Base-by-base conservation (phyloP, 2,888 invertebrate species). In the Theristus sp. region DNA sequence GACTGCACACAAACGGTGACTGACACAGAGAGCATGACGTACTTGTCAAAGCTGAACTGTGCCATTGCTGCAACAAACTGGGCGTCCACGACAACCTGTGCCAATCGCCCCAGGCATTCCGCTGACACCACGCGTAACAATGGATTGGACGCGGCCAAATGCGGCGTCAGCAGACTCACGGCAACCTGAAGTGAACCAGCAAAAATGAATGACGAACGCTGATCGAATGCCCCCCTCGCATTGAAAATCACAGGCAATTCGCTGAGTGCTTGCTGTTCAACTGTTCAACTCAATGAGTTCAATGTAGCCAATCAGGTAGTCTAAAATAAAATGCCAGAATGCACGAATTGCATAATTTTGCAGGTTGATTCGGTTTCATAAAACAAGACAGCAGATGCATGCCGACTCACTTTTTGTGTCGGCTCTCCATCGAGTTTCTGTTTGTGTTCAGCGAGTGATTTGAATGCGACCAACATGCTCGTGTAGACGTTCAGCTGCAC, bases 401-500 rank as follows among this genome's bases (percentile, higher is more conserved):
- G 10, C 61, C n/a, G 20, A 53, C 29, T 64, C 29, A 56, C 60
- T 54, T 67, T 64, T 49, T 69, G 68, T 13, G 68, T 57, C 10
- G 64, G 61, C 29, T 67, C 67, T 24, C 67, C 67, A 29, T 71
- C 68, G 17, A 67, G 52, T 29, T 62, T 62, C 28, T 31, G 61
- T 57, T 66, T 62, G 58, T 63, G 62, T 38, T 68, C 68, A 22
- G 67, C 64, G 30, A 68, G 58, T 1, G 66, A 62, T 73, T 89
- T 85, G 68, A 96, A 77, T 0, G 93, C 91, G 67, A 88, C 83
- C 58, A 96, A 76, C 29, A 96, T 78, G 0, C 94, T 91, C 0
- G 93, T 89, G 74, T 93, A 89, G 59, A 96, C 87, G 75, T 98
- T 98, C 78, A 93, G 86, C 75, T 94, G 93, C 25, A 71, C 66